Evolutionary conservation across 2,888 invertebrate genomes (phyloP), one percentile per base, ranked within the genome.

Genomic region (Ormyrus rosae): DNA sequence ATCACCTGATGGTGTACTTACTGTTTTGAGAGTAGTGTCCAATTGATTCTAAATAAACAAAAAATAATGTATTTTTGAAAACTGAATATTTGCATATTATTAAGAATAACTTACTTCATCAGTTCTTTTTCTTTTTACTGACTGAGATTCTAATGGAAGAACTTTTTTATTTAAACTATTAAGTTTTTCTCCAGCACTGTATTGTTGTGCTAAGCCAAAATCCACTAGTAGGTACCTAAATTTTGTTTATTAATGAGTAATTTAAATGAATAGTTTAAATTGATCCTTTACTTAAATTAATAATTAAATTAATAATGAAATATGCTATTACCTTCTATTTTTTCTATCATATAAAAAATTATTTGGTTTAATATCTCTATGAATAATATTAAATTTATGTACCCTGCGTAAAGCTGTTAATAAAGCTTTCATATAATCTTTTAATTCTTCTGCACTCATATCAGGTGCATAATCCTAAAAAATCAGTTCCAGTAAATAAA

Each of bases 331-430:
- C 94, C 92, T 93, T 84, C 92, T 92, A 81, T 93, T 93, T 50
- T 92, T 92, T 11, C 96, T 92, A 90, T 97, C 95, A 88, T 96
- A 97, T 9, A 98, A 92, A 90, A 98, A 98, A 92, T 98, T 98
- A 91, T 95, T 96, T 1, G 98, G 98, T 91, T 98, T 98, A 61
- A 98, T 94, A 88, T 98, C 98, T 76, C 98, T 92, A 89, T 98
- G 98, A 81, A 98, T 97, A 82, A 98, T 94, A 82, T 95, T 94
- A 89, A 95, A 95, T 64, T 94, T 93, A 91, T 98, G 98, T 78
- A 98, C 96, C 86, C 96, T 94, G 6, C 93, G 91, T 84, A 98
- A 91, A 5, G 98, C 96, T 61, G 94, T 91, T 83, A 98, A 91
- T 83, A 98, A 91, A 87, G 97, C 96, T 86, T 93, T 93, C 94